phyloP scores from a whole-genome alignment of 2,888 invertebrate species.

The Minunthozetes semirufus region DNA sequence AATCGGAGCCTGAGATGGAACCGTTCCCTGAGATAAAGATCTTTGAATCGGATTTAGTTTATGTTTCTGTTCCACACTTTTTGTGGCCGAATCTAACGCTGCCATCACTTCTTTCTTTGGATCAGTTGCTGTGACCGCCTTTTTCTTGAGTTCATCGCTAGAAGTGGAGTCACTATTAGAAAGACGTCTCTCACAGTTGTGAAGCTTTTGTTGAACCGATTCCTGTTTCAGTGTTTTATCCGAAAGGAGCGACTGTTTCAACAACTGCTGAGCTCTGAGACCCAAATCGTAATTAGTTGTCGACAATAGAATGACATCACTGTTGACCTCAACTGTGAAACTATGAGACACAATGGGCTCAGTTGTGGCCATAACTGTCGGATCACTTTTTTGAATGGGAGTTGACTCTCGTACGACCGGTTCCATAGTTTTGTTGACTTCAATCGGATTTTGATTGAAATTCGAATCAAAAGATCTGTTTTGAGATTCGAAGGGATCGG shows the following conservation, averaged over 20 bases:
- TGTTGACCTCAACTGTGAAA: neutral
- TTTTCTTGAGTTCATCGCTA: too few relatives aligned
- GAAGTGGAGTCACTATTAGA: too few relatives aligned
- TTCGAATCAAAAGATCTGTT: neutral
- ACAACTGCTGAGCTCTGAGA: neutral
- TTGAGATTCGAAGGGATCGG: conserved; percentile 53
- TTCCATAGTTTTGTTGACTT: neutral
- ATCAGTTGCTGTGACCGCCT: too few relatives aligned
- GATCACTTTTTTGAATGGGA: neutral
- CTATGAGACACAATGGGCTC: neutral
- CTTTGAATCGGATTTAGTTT: neutral
- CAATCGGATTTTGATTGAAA: neutral
- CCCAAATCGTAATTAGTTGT: conserved; percentile 1
- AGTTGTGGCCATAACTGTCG: neutral
- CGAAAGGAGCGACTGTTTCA: too few relatives aligned
- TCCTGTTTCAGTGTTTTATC: too few relatives aligned
- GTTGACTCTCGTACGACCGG: neutral
- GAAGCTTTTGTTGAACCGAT: too few relatives aligned
- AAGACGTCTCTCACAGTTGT: neutral
- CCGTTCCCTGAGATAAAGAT: conserved; percentile 32
- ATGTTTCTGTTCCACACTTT: neutral
- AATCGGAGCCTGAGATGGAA: too few relatives aligned
- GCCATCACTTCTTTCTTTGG: neutral
- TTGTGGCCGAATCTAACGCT: neutral
- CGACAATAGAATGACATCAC: conserved; percentile 5